phyloP scores from a whole-genome alignment of 2,797 vertebrate species.

The Lepilemur ruficaudatus region DNA sequence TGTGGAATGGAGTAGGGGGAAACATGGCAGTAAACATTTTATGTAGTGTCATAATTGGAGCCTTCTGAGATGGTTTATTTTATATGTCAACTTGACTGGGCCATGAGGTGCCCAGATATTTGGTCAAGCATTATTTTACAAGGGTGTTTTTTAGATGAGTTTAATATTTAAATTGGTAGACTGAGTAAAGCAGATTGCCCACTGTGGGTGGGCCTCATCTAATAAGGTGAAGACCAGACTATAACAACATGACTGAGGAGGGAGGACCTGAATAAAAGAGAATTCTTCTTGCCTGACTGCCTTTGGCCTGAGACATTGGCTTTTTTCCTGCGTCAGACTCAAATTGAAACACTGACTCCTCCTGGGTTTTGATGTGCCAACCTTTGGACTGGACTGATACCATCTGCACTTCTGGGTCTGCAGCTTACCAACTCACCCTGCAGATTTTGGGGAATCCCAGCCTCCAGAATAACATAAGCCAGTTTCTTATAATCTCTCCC shows the following conservation, averaged over 20 bases:
- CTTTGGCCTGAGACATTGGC: background rate
- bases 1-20: fast-evolving
- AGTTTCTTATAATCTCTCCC: background rate
- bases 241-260: background rate
- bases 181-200: background rate
- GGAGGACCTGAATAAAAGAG: background rate
- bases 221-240: too few species aligned
- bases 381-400: background rate
- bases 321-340: background rate
- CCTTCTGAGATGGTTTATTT: background rate
- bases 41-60: background rate
- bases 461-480: background rate
- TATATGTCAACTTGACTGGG: background rate
- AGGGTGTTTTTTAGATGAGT: background rate
- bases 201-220: background rate
- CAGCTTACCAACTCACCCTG: too few species aligned
- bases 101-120: background rate
- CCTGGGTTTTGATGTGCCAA: background rate
- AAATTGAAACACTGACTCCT: background rate
- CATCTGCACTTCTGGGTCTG: background rate
- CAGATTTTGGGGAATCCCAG: background rate
- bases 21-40: background rate
- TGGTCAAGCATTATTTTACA: background rate
- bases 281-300: background rate
- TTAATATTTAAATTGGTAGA: background rate